Evolutionary conservation across 2,888 invertebrate species (phyloP), one percentile per base, ranked within the genome.

Genomic region (Alentia gelatinosa): DNA sequence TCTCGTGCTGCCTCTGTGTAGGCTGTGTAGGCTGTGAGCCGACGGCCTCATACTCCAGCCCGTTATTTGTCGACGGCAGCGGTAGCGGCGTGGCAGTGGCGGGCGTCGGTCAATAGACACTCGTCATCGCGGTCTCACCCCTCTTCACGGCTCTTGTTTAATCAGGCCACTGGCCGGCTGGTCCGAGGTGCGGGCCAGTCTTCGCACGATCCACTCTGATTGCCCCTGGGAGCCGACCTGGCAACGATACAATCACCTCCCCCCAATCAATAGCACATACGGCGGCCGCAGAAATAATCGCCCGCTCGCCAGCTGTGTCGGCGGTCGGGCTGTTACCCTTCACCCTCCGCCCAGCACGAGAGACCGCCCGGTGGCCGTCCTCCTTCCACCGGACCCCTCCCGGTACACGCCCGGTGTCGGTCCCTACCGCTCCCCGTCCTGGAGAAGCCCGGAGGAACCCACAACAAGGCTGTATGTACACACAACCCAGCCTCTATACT

Each of bases 201-300:
- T 68, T 68, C 68, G 30, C 68, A 68, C 30, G 68, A 68, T 26
- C 68, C 56, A 47, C 68, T n/a, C 68, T 68, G 68, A 68, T 68
- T 68, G 68, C 68, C 68, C 30, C 56, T n/a, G 68, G 68, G 68
- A 4, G 68, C 68, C 68, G 68, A 68, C 68, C 33, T 68, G 68
- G 68, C 68, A 68, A 30, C 26, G 68, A 68, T 68, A 68, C 68
- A 68, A 68, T 68, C 68, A 30, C 68, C 56, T 56, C 56, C 56
- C n/a, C 47, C 12, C 68, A 30, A 68, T 68, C 68, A 68, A 68
- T 68, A 68, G 12, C 56, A 68, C 33, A 68, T 68, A 30, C 30
- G 68, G 3, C 4, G 68, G 15, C 26, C 4, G 33, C n/a, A 68
- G 68, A 47, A 47, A 47, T 47, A 47, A 47, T 47, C 47, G 9